Evolutionary conservation across 2,113 vertebrate genomes (phyloP).

Genomic region (Origma solitaria): DNA sequence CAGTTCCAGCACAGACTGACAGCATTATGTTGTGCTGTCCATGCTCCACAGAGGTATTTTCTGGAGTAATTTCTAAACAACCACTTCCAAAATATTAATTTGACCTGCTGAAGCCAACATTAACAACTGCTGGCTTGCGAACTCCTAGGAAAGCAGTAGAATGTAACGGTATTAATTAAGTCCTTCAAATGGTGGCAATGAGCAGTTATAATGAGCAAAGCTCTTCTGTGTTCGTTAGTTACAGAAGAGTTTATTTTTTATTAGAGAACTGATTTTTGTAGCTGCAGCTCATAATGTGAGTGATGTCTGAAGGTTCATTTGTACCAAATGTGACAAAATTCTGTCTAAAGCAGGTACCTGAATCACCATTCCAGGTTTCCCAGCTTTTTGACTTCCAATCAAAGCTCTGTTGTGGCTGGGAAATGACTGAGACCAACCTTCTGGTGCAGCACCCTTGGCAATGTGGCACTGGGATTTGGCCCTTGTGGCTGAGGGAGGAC

Average conservation of each 20-base stretch:
- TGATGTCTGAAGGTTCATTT: slow-evolving; percentile 14
- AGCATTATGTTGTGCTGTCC: background rate
- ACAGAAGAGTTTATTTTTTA: background rate
- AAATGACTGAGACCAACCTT: background rate
- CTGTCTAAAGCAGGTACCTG: background rate
- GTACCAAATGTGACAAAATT: slow-evolving; percentile 21
- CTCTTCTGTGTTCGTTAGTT: slow-evolving; percentile 8
- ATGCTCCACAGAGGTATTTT: background rate
- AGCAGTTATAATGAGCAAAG: background rate
- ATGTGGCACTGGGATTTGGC: background rate
- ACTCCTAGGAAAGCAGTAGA: background rate
- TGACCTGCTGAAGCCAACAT: background rate
- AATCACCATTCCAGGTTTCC: background rate
- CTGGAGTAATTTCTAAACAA: background rate
- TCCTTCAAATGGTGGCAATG: background rate
- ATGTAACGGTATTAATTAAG: background rate
- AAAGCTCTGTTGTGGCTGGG: background rate
- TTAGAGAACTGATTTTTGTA: background rate
- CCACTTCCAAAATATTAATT: background rate
- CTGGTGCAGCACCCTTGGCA: background rate
- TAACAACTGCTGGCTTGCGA: background rate
- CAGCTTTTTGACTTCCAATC: slow-evolving; percentile 16
- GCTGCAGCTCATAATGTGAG: background rate
- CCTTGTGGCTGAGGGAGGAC: background rate
- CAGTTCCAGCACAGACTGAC: background rate